Conservation (phyloP, 2,888 invertebrate species). For the Corbicula japonica region DNA sequence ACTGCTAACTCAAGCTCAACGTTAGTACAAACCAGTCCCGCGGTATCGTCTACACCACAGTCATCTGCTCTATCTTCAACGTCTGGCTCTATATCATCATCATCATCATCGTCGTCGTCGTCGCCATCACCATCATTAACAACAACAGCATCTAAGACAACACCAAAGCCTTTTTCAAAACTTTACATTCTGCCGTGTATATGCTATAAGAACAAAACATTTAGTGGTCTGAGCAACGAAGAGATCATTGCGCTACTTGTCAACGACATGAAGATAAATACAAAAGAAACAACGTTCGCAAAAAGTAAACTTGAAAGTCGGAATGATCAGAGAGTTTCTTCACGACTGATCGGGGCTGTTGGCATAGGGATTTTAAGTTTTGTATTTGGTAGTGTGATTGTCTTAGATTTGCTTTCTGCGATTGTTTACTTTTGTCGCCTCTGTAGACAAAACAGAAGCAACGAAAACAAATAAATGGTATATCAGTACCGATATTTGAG, state of each 20-base stretch:
- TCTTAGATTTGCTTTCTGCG: too few species aligned
- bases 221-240: neutral
- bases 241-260: neutral
- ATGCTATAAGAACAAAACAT: neutral
- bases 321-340: neutral
- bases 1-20: too few species aligned
- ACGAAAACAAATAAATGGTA: too few species aligned
- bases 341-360: too few species aligned
- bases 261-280: neutral
- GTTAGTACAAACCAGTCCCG: too few species aligned
- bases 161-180: neutral
- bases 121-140: neutral
- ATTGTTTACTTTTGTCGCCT: too few species aligned
- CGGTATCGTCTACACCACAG: neutral
- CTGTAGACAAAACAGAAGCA: too few species aligned
- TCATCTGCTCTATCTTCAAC: neutral
- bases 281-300: neutral
- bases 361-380: too few species aligned
- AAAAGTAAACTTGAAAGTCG: neutral
- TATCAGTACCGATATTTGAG: too few species aligned
- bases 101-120: neutral
- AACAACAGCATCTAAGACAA: neutral
- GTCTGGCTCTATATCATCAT: neutral
- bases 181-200: neutral
- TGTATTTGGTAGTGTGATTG: too few species aligned